Evolutionary conservation across 1,140 invertebrate species (phyloP).

Genomic region (Drosophila littoralis): DNA sequence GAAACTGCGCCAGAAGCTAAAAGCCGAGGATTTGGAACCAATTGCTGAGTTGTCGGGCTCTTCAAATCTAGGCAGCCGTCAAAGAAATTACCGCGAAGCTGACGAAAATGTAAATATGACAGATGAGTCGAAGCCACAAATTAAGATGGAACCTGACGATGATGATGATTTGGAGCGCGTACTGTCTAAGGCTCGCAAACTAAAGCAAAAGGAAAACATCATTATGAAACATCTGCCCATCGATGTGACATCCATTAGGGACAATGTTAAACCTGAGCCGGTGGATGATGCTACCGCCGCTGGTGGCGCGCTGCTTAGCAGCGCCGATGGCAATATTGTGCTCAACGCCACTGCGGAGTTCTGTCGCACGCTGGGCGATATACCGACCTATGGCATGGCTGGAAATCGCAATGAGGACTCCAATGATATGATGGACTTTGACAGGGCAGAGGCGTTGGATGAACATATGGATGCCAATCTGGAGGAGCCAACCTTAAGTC

Average conservation of each 20-base stretch:
- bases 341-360: conserved; percentile 98
- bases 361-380: conserved; percentile 97
- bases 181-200: conserved; percentile 89
- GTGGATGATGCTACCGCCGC: conserved; percentile 61
- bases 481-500: conserved; percentile 57
- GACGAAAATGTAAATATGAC: conserved; percentile 79
- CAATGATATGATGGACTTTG: conserved; percentile 90
- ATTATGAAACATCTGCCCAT: conserved; percentile 83
- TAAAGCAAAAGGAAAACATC: conserved; percentile 87
- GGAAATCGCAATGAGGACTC: conserved; percentile 94
- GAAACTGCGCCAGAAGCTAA: conserved; percentile 85
- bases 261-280: conserved; percentile 85
- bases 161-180: conserved; percentile 89
- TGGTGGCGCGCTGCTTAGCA: conserved; percentile 27
- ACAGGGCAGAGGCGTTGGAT: conserved; percentile 58
- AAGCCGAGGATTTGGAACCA: conserved; percentile 86
- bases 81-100: conserved; percentile 72
- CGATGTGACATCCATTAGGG: conserved; percentile 83
- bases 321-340: conserved; percentile 88
- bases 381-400: conserved; percentile 95
- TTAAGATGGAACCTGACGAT: conserved; percentile 89
- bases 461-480: conserved; percentile 62
- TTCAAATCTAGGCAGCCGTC: conserved; percentile 86
- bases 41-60: conserved; percentile 80
- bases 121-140: conserved; percentile 85